Evolutionary conservation across 2,888 invertebrate species (phyloP), one percentile per base, ranked within the genome.

Genomic region (Leptinotarsa juncta): DNA sequence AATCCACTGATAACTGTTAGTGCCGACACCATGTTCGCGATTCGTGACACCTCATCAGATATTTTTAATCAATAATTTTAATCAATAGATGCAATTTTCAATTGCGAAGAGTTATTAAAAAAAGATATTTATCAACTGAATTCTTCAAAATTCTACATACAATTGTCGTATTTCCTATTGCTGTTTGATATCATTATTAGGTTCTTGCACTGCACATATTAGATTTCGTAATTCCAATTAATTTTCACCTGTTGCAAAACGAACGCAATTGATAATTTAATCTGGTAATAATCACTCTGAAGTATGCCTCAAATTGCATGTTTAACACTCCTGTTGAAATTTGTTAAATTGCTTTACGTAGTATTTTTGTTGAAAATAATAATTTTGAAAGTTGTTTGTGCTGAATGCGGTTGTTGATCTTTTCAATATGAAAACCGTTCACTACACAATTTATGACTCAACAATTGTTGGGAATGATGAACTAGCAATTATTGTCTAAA

Each of bases 321-420:
- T 57, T 42, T 23, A 57, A 57, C 57, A 57, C 57, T 57, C 15
- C 57, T 57, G 23, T 23, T 57, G 57, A 57, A 57, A 57, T 57
- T 57, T 15, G 15, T 57, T 23, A 23, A 57, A 57, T 57, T 57
- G 14, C 57, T 14, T n/a, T 15, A 57, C 14, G 20, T 10, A 23
- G 10, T 23, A 20, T 23, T 57, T 57, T 57, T 23, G 4, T 15
- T 14, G 23, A 57, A 53, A 23, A 23, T 57, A 57, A 57, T 57
- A 23, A 20, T 23, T 57, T 57, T 57, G 57, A 57, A 57, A 57
- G 57, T 57, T 57, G 57, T 57, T 57, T 57, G 57, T 20, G 23
- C 57, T 14, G 20, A 57, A 57, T 57, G 15, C 15, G 15, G 14
- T 57, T 20, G 57, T 57, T 57, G 20, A 57, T 57, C 57, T 57